These are phyloP conservation scores for Enteromius radiatus DNA, from an alignment of 2,797 vertebrate species.

Conservation along the genomic window DNA sequence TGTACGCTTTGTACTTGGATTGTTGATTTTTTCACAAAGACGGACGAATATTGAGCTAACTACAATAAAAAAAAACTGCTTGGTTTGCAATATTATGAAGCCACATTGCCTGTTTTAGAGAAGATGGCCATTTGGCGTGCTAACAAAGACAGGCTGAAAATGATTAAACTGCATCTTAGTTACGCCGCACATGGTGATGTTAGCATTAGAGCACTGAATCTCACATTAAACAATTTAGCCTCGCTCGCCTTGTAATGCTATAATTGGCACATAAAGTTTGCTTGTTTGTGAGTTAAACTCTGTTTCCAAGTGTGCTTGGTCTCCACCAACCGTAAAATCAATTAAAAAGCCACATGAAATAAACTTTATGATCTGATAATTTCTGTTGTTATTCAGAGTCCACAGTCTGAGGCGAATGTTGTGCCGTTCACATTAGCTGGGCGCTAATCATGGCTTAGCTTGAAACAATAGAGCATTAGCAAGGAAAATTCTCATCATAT, in stretches of 20 bases:
- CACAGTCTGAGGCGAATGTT: conserved; percentile 4
- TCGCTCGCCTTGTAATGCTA: conserved; percentile 47
- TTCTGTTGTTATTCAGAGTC: conserved; percentile 36
- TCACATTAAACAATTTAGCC: conserved; percentile 50
- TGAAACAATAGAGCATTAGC: neutral
- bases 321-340: conserved; percentile 39
- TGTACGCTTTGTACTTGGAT: neutral
- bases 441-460: conserved; percentile 17
- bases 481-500: neutral
- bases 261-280: conserved; percentile 54
- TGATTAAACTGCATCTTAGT: conserved; percentile 11
- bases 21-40: neutral
- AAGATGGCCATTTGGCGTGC: neutral
- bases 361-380: conserved; percentile 50
- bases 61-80: neutral
- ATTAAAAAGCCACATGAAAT: conserved; percentile 53
- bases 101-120: neutral
- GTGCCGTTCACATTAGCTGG: neutral
- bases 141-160: conserved; percentile 11
- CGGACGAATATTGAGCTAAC: neutral
- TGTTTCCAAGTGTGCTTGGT: conserved; percentile 36
- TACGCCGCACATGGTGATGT: conserved; percentile 18
- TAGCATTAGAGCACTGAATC: conserved; percentile 49
- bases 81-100: neutral
- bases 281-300: conserved; percentile 41